These are phyloP conservation scores for Propithecus perrieri DNA, from an alignment of 2,797 vertebrate genomes.

Conservation along the genomic window DNA sequence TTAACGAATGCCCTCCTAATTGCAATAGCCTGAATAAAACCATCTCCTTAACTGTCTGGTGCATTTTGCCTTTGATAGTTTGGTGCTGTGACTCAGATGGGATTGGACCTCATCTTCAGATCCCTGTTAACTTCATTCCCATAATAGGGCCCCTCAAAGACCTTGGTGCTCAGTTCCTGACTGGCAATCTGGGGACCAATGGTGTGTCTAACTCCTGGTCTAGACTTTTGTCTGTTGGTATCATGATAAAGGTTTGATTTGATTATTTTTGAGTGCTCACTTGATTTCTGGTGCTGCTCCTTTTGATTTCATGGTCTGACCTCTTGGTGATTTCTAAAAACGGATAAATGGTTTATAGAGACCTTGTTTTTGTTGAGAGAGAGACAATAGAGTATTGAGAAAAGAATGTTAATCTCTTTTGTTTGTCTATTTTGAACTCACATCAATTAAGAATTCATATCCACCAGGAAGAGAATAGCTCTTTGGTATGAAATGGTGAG, in stretches of 20 bases:
- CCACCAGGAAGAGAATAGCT: background rate
- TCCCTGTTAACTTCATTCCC: background rate
- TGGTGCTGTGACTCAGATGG: background rate
- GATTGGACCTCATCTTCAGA: background rate
- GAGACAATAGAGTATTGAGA: background rate
- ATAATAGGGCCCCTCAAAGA: background rate
- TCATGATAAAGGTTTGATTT: background rate
- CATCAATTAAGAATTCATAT: conserved; percentile 19
- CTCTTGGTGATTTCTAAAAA: too few relatives aligned
- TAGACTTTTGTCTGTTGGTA: background rate
- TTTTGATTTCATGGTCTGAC: too few relatives aligned
- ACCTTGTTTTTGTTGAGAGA: background rate
- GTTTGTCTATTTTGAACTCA: conserved; percentile 1
- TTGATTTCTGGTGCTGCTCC: too few relatives aligned
- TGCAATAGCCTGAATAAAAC: background rate
- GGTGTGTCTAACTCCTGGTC: background rate
- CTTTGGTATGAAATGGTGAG: background rate
- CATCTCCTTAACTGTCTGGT: background rate
- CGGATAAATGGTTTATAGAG: too few relatives aligned
- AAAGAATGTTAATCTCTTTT: background rate
- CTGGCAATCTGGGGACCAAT: background rate
- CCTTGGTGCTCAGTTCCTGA: background rate
- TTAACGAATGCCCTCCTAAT: background rate
- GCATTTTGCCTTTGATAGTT: background rate
- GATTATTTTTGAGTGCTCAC: background rate